Evolutionary conservation across 2,113 vertebrate genomes (phyloP), one percentile per base, ranked within the genome.

Genomic region (Lonchura striata): DNA sequence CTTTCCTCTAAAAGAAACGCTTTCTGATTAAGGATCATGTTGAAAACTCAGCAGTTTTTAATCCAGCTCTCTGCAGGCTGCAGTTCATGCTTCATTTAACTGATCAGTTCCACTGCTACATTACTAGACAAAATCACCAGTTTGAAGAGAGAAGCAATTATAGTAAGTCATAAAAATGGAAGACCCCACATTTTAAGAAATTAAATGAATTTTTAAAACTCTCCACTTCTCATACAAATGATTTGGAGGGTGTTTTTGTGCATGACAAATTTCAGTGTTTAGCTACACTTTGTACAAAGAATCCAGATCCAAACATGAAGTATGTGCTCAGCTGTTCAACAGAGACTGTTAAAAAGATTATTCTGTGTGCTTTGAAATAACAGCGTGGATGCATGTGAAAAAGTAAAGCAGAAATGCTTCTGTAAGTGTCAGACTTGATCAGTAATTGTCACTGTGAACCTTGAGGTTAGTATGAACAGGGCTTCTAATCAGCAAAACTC

Each of bases 11-110:
- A 93, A 94, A 90, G 91, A 94, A 96, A 86, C 22, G 75, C 85
- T 91, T 96, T 94, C 91, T 96, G 94, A 95, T 95, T 96, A 96
- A 96, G 83, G 95, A 96, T 96, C 95, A 82, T 92, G 91, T 96
- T 97, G 96, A 95, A 97, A 95, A 96, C 95, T 96, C 95, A 97
- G 95, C 94, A 94, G 92, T 97, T 97, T 97, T 97, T 96, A 97
- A 97, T 96, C 94, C 96, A 96, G 83, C 94, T 92, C 96, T 94
- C 95, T 95, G 89, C 95, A 93, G 95, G 94, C 94, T 96, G 74
- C 92, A 97, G 85, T 96, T 96, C 94, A 96, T 96, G 96, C 94
- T 97, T 97, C 94, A 94, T 97, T 97, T 97, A 96, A 93, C 95
- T 94, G 94, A 97, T 96, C 94, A 22, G 95, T 97, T 97, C 96